Conservation (phyloP, 2,888 invertebrate genomes). For the Creontiades dilutus region DNA sequence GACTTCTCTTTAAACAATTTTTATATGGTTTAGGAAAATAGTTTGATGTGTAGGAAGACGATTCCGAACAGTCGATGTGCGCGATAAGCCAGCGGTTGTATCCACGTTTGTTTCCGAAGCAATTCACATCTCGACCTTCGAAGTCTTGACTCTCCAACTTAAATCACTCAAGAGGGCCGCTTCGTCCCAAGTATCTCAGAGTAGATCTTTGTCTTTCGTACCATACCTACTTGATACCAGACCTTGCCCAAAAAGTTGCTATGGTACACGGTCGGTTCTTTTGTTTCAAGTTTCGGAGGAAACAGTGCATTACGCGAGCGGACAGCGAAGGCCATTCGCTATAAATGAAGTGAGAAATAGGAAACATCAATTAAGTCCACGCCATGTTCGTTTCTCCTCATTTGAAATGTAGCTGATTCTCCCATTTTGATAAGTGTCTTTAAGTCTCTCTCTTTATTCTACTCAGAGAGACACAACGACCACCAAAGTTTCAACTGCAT, state of each 20-base stretch:
- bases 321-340: constrained; percentile 22
- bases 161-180: not conserved
- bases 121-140: not conserved
- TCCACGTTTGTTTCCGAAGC: not conserved
- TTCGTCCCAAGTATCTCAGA: not conserved
- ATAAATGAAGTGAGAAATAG: constrained; percentile 52
- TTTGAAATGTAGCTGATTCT: constrained; percentile 13
- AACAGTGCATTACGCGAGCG: constrained; percentile 30
- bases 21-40: no score
- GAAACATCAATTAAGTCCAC: constrained; percentile 57
- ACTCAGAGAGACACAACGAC: not conserved
- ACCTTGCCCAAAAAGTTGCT: constrained; percentile 3
- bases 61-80: no score
- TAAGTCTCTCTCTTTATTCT: no score
- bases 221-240: not conserved
- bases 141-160: not conserved
- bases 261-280: not conserved
- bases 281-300: not conserved
- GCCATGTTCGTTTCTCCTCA: constrained; percentile 26
- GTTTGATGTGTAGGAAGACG: no score
- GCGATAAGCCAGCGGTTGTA: not conserved
- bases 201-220: not conserved
- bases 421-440: not conserved
- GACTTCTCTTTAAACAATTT: no score
- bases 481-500: no score